Base-by-base conservation (phyloP, 2,797 vertebrate genomes). In the Phrynocephalus forsythii region DNA sequence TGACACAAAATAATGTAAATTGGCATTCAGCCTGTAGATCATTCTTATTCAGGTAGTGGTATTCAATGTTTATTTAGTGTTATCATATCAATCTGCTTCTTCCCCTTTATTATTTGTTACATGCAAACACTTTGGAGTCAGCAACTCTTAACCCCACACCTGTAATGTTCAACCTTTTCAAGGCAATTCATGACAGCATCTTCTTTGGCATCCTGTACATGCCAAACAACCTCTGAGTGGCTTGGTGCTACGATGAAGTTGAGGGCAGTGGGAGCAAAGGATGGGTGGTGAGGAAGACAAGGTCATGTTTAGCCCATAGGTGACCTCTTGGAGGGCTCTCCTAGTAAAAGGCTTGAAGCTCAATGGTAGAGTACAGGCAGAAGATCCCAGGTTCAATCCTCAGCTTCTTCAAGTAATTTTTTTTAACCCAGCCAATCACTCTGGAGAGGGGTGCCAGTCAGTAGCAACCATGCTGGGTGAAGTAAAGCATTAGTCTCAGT, bases 1-100 rank as follows among this genome's bases (percentile, higher is more conserved):
- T 89, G 86, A 86, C 89, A 28, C 6, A 56, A 90, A 79, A 85
- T 77, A 56, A 67, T 79, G 60, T 10, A 75, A 92, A 86, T 87
- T 71, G 56, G 71, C 84, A 77, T 30, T 89, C 77, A 24, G 44
- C 1, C 0, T 77, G 85, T 87, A 87, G 73, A 79, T 91, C 52
- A 66, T 10, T 78, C 83, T 85, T 80, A 69, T 85, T 77, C 84
- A 77, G 33, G 16, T 85, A 22, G 18, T 30, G 38, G 48, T 85
- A 26, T 56, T 20, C 22, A 56, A n/a, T 24, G 15, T 72, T 18
- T 24, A 68, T 7, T 83, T 9, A 77, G 48, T 73, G 28, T 24
- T 77, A 48, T 66, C 26, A 78, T 63, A 13, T 67, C 18, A 67
- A 78, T 67, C 60, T 67, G 38, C 56, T 60, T 28, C 6, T 38